Conservation (phyloP, 2,113 vertebrate genomes). For the Romanogobio albipinnatus region DNA sequence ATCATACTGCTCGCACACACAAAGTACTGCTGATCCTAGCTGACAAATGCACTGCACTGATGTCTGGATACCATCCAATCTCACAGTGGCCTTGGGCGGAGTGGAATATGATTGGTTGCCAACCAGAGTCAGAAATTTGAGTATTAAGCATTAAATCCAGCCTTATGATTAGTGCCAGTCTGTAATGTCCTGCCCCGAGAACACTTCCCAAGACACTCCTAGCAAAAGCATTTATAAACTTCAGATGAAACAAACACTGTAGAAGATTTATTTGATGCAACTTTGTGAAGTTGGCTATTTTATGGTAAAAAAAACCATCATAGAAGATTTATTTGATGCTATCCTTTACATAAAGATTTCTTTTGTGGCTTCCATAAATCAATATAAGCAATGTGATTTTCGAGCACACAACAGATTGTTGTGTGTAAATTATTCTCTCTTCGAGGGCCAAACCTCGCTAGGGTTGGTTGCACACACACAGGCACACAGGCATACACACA, state of each 20-base stretch:
- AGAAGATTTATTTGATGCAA: constrained; percentile 14
- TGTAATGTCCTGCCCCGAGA: constrained; percentile 2
- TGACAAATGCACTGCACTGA: constrained; percentile 4
- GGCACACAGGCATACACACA: no score
- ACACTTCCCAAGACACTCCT: not conserved
- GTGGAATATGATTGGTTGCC: constrained; percentile 29
- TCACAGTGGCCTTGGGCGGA: constrained; percentile 32
- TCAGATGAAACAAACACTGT: not conserved
- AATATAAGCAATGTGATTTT: constrained; percentile 25
- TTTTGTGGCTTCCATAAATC: constrained; percentile 13
- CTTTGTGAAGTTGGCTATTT: not conserved
- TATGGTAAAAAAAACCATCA: not conserved
- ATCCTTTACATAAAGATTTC: constrained; percentile 22
- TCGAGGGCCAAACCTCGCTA: not conserved
- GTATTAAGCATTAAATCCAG: constrained; percentile 34
- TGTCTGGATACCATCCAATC: constrained; percentile 41
- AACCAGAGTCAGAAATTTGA: not conserved
- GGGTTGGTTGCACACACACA: constrained; percentile 3
- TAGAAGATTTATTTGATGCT: not conserved
- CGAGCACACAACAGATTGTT: constrained; percentile 1
- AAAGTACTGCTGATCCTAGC: constrained; percentile 22
- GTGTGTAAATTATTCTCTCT: constrained; percentile 12
- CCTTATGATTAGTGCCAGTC: constrained; percentile 25
- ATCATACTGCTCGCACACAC: not conserved
- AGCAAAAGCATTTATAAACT: constrained; percentile 18